Evolutionary conservation across 1,140 invertebrate genomes (phyloP).

Genomic region (Nephila pilipes): DNA sequence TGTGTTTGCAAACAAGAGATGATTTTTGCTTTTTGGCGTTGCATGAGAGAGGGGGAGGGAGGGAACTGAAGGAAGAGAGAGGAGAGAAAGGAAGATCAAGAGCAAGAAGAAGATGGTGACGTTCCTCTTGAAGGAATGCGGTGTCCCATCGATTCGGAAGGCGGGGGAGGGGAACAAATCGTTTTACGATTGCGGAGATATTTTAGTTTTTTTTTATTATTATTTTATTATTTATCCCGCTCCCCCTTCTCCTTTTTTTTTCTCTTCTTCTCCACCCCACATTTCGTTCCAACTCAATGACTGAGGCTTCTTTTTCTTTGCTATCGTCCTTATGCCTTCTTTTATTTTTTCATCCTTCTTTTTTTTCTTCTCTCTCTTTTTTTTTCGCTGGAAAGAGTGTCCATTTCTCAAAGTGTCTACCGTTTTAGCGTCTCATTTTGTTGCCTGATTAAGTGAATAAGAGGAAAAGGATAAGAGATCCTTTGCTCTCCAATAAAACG

Average conservation of each 20-base stretch:
- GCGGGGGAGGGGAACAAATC: constrained; percentile 60
- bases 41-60: too few species aligned
- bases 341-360: constrained; percentile 20
- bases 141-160: constrained; percentile 69
- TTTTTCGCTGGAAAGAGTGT: constrained; percentile 31
- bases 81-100: constrained; percentile 54
- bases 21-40: constrained; percentile 60
- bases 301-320: constrained; percentile 49
- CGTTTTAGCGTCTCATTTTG: constrained; percentile 74
- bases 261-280: constrained; percentile 42
- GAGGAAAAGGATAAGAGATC: constrained; percentile 52
- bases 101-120: constrained; percentile 60
- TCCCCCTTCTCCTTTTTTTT: constrained; percentile 31
- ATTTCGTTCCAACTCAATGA: constrained; percentile 63
- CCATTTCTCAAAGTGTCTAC: constrained; percentile 75
- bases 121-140: constrained; percentile 67
- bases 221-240: constrained; percentile 75
- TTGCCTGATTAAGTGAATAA: constrained; percentile 75
- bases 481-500: constrained; percentile 74
- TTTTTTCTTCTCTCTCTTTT: constrained; percentile 1
- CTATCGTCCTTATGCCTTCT: constrained; percentile 57
- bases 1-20: constrained; percentile 76
- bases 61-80: too few species aligned
- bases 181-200: constrained; percentile 76
- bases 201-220: constrained; percentile 72